These are phyloP conservation scores for Microchirus variegatus DNA, from an alignment of 2,797 vertebrate genomes.

Conservation along the genomic window DNA sequence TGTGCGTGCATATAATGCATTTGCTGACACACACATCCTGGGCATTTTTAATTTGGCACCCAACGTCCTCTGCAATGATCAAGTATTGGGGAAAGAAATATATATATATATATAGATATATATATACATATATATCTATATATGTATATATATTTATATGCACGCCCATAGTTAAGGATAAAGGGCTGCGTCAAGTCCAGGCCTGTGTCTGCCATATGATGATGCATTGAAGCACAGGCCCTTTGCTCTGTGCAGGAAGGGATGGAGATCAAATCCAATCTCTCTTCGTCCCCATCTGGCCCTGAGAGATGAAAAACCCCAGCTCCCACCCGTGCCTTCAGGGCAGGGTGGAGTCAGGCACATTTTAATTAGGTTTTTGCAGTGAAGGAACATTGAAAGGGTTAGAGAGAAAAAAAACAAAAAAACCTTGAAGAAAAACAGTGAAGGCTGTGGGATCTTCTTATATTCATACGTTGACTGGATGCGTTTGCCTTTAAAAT, in stretches of 20 bases:
- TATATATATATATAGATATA: too few relatives aligned
- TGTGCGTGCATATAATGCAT: too few relatives aligned
- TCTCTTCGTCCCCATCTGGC: slow-evolving; percentile 58
- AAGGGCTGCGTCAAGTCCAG: slow-evolving; percentile 59
- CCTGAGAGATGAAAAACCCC: slow-evolving; percentile 54
- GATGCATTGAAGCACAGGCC: slow-evolving; percentile 43
- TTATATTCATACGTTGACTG: neutral
- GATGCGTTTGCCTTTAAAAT: neutral
- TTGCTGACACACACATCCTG: slow-evolving; percentile 53
- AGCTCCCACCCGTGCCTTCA: slow-evolving; percentile 45
- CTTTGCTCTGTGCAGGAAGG: slow-evolving; percentile 22
- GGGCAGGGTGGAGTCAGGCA: slow-evolving; percentile 49
- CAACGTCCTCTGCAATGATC: slow-evolving; percentile 41
- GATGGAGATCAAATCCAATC: slow-evolving; percentile 54
- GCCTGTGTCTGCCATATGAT: slow-evolving; percentile 51
- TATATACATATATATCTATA: too few relatives aligned
- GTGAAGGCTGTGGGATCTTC: neutral
- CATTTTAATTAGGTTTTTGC: slow-evolving; percentile 42
- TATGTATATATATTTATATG: too few relatives aligned
- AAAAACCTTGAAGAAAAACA: neutral
- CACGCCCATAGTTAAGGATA: too few relatives aligned
- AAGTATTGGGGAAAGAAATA: too few relatives aligned
- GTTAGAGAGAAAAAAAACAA: too few relatives aligned
- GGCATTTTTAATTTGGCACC: slow-evolving; percentile 61
- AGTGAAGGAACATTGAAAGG: slow-evolving; percentile 4